Conservation (phyloP, 2,113 vertebrate species). For the Dasypus novemcinctus region DNA sequence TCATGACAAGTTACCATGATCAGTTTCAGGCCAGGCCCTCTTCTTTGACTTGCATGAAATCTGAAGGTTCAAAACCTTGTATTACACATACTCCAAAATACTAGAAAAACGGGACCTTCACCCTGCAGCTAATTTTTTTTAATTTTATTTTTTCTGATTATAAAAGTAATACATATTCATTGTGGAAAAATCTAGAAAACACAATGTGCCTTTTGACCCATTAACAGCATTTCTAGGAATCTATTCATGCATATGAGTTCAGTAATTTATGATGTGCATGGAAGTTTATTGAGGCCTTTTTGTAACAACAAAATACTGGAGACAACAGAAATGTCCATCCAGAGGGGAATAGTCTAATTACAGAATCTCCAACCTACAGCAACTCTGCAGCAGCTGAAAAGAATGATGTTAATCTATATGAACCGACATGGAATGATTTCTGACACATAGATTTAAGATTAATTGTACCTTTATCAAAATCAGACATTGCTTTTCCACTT, state of each 20-base stretch:
- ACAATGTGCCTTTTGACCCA: not conserved
- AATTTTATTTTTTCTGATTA: too few relatives aligned
- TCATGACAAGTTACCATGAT: not conserved
- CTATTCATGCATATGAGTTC: not conserved
- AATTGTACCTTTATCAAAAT: slow-evolving; percentile 20
- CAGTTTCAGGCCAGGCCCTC: not conserved
- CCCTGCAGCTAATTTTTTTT: not conserved
- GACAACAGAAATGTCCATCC: slow-evolving; percentile 22
- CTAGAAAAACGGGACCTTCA: not conserved
- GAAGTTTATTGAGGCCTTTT: not conserved
- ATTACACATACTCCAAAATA: not conserved
- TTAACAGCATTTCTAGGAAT: slow-evolving; percentile 15
- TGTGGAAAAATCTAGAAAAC: slow-evolving; percentile 29
- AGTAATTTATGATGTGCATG: not conserved
- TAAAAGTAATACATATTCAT: too few relatives aligned
- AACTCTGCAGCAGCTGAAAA: not conserved
- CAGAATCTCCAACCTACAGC: not conserved
- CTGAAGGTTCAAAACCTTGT: slow-evolving; percentile 8
- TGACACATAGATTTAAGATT: not conserved
- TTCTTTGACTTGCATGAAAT: not conserved
- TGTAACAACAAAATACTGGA: not conserved
- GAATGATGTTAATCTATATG: not conserved
- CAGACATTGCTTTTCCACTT: slow-evolving; percentile 3
- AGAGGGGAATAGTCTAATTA: not conserved
- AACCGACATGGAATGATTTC: not conserved